Evolutionary conservation across 2,888 invertebrate genomes (phyloP).

Genomic region (Protophormia terraenovae): DNA sequence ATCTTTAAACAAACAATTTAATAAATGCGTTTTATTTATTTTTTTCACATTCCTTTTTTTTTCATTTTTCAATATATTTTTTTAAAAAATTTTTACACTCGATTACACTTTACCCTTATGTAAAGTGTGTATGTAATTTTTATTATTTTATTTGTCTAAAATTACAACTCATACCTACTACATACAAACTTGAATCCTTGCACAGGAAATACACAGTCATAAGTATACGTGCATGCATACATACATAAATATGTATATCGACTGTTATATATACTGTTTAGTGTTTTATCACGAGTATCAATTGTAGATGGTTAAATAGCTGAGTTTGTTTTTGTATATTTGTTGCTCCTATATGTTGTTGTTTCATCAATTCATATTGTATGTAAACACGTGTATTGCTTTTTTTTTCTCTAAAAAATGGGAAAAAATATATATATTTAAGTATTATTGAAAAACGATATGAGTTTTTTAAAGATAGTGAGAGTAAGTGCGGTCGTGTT

Average conservation of each 20-base stretch:
- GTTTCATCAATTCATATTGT: conserved; percentile 24
- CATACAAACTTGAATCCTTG: neutral
- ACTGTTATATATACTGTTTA: neutral
- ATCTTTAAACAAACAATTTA: conserved; percentile 54
- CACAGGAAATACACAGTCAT: neutral
- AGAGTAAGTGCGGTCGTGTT: neutral
- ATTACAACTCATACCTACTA: conserved; percentile 13
- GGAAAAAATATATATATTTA: neutral
- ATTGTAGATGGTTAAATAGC: conserved; percentile 23
- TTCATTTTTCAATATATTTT: conserved; percentile 33
- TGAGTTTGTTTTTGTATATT: neutral
- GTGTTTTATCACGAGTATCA: neutral
- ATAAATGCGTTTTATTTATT: conserved; percentile 29
- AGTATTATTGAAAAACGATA: neutral
- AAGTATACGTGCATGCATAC: neutral
- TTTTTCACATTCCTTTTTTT: neutral
- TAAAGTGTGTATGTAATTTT: conserved; percentile 19
- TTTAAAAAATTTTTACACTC: conserved; percentile 45
- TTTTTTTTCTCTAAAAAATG: neutral
- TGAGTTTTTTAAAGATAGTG: neutral
- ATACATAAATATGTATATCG: neutral
- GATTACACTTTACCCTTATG: conserved; percentile 56
- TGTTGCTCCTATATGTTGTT: neutral
- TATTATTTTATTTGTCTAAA: conserved; percentile 41
- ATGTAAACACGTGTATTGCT: conserved; percentile 37